Conservation (phyloP, 1,140 invertebrate genomes). For the Eciton burchellii region DNA sequence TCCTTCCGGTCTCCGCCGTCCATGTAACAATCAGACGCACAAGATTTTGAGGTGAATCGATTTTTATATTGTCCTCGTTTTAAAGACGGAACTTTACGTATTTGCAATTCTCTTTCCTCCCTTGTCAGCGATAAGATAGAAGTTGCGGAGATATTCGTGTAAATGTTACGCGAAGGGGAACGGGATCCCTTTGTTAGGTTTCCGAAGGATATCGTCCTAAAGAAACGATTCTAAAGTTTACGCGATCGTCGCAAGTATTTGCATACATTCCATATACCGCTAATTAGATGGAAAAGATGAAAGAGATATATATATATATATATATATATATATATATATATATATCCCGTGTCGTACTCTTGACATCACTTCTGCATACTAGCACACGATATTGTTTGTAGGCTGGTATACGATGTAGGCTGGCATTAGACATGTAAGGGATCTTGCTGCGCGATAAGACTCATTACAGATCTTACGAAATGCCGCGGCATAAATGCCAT, state of each 20-base stretch:
- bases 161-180: conserved; percentile 10
- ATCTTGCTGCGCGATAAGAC: conserved; percentile 19
- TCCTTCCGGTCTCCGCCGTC: conserved; percentile 14
- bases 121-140: background rate
- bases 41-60: conserved; percentile 5
- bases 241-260: conserved; percentile 14
- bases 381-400: conserved; percentile 25
- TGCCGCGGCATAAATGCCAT: conserved; percentile 11
- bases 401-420: conserved; percentile 2
- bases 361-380: conserved; percentile 20
- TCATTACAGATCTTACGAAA: conserved; percentile 15
- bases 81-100: background rate
- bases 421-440: conserved; percentile 19
- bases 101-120: conserved; percentile 6
- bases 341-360: conserved; percentile 24
- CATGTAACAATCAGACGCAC: conserved; percentile 5
- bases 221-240: conserved; percentile 10
- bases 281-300: conserved; percentile 34
- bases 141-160: conserved; percentile 1
- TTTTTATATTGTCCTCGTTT: background rate
- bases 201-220: conserved; percentile 6
- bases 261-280: conserved; percentile 30
- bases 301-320: no score
- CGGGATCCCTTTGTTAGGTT: background rate
- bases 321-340: no score